Conservation (phyloP, 2,797 vertebrate species). For the Lithobates sylvaticus region DNA sequence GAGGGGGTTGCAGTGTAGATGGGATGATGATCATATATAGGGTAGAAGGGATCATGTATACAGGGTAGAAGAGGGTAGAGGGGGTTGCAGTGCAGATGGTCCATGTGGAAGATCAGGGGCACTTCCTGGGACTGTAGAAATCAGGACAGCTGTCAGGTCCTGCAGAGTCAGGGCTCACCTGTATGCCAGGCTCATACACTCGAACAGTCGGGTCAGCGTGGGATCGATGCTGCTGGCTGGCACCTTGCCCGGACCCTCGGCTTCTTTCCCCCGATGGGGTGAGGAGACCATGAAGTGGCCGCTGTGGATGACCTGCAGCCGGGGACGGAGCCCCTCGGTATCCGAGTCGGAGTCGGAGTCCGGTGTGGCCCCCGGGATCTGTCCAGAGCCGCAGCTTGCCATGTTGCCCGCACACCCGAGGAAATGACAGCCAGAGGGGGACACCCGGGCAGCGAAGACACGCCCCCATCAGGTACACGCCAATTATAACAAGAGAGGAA, state of each 20-base stretch:
- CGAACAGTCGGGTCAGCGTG: constrained; percentile 92
- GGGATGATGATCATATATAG: no score
- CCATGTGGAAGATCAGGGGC: no score
- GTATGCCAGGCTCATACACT: constrained; percentile 98
- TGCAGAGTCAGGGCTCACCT: constrained; percentile 79
- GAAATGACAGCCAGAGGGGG: constrained; percentile 15
- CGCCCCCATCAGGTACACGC: background rate
- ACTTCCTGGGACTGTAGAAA: no score
- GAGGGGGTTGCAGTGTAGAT: no score
- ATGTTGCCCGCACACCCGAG: background rate
- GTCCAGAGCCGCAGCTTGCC: constrained; percentile 36
- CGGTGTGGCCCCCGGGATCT: constrained; percentile 81
- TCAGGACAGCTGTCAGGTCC: no score
- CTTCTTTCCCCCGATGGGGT: constrained; percentile 81
- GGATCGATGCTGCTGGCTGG: constrained; percentile 91
- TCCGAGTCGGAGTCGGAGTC: constrained; percentile 78
- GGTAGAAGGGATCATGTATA: no score
- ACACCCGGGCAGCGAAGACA: background rate
- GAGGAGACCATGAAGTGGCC: constrained; percentile 99
- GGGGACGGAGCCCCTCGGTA: constrained; percentile 59
- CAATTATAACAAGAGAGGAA: background rate
- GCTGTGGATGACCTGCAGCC: constrained; percentile 94
- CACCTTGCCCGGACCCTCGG: constrained; percentile 70
- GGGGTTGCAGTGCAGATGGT: no score
- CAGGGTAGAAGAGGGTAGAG: no score